These are phyloP conservation scores for Delphinapterus leucas DNA, from an alignment of 2,113 vertebrate genomes.

Conservation along the genomic window DNA sequence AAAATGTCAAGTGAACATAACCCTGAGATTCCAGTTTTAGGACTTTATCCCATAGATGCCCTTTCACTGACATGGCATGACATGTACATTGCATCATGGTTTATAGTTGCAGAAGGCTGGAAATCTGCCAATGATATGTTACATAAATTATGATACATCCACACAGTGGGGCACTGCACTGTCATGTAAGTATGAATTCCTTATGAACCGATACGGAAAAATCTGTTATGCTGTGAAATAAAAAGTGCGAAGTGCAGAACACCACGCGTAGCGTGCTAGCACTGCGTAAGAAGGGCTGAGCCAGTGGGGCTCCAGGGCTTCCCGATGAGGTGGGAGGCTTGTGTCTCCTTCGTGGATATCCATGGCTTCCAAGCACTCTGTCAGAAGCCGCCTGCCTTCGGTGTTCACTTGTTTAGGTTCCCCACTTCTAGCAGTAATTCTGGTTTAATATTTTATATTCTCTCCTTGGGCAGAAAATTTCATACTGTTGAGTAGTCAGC, in stretches of 20 bases:
- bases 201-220: accelerated
- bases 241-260: neutral
- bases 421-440: neutral
- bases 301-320: accelerated
- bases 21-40: neutral
- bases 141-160: neutral
- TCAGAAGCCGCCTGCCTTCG: neutral
- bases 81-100: too few relatives aligned
- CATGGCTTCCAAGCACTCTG: accelerated
- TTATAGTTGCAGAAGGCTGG: neutral
- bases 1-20: neutral
- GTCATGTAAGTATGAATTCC: neutral
- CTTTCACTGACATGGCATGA: neutral
- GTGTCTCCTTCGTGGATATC: neutral
- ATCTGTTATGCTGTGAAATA: neutral
- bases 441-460: neutral
- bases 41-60: neutral
- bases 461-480: neutral
- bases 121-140: neutral
- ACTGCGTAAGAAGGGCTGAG: accelerated
- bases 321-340: neutral
- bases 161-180: accelerated
- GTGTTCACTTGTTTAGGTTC: too few relatives aligned
- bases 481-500: too few relatives aligned
- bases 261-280: accelerated